Base-by-base conservation (phyloP, 2,113 vertebrate genomes). In the Pterocles burchelli region DNA sequence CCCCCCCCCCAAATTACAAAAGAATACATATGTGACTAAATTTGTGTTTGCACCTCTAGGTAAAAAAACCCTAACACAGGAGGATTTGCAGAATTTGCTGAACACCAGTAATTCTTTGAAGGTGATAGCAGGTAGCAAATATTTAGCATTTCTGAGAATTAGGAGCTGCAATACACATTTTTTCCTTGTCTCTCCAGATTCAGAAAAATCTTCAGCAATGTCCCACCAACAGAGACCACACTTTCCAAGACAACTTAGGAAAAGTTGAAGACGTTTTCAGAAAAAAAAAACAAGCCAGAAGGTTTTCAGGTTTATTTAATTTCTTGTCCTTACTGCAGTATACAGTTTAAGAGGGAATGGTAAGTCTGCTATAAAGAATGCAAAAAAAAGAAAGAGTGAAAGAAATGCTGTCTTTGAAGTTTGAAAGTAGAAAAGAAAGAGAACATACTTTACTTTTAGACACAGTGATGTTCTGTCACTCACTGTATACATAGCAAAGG, bases 101-200 rank as follows among this genome's bases (percentile, higher is more conserved):
- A 94, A 36, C 72, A 84, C 9, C 15, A 90, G 31, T 11, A 86
- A 3, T 55, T 74, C 48, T 74, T 77, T 84, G 75, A 95, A 84
- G 71, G 84, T 45, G 72, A 86, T 71, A 29, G 59, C 72, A 92
- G 75, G 92, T 94, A 63, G 79, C 29, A 95, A 86, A 92, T 86
- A 67, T 8, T 92, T 57, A 51, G 38, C 59, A 77, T 94, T 90
- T 93, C 41, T 88, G 16, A 86, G 72, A n/a, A 95, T 84, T 67
- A 80, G 33, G 43, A 88, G 45, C 20, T 43, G 36, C 49, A 74
- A 43, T 59, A 76, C 4, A 34, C 9, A 46, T 10, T 24, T 63
- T 48, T 83, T 85, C 28, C 26, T 36, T 34, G 86, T 74, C 34
- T 78, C 33, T 92, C n/a, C 3, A 2, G 33, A 82, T 81, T 78